Evolutionary conservation across 2,888 invertebrate species (phyloP), one percentile per base, ranked within the genome.

Genomic region (Quadroppia sp.): DNA sequence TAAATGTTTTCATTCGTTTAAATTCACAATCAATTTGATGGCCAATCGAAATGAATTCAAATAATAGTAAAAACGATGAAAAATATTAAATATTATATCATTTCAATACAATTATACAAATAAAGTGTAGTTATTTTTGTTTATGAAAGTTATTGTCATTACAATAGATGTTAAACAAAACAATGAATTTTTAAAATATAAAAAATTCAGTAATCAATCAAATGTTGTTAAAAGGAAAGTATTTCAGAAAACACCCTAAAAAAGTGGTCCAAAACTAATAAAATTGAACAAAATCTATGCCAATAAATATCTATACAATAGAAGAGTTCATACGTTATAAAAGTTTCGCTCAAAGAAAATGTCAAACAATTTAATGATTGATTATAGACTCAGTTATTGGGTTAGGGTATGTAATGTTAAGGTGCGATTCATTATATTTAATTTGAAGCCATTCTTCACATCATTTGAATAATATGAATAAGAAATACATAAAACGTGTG

Each of bases 111-210:
- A n/a, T n/a, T n/a, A n/a, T n/a, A n/a, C n/a, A n/a, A n/a, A n/a
- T n/a, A n/a, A n/a, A n/a, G n/a, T n/a, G n/a, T n/a, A n/a, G n/a
- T n/a, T n/a, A n/a, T n/a, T 36, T 7, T 36, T 36, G 4, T 20
- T 50, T 20, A 50, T 50, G 20, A n/a, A 50, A 50, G 20, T 50
- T 3, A 50, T 50, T 50, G 50, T 50, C 50, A 50, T 50, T 50
- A 50, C n/a, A 50, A 50, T n/a, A n/a, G n/a, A 15, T 20, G 20
- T 20, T 20, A 50, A 20, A 50, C 15, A 20, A 50, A 53, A 13
- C 15, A 15, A 6, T 23, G 25, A 13, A 11, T 9, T 53, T 53
- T n/a, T n/a, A n/a, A n/a, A n/a, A n/a, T n/a, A n/a, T n/a, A n/a
- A n/a, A n/a, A n/a, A n/a, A n/a, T 23, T 53, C 53, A 13, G 2